These are phyloP conservation scores for Catagonus wagneri DNA, from an alignment of 2,113 vertebrate genomes.

Conservation along the genomic window DNA sequence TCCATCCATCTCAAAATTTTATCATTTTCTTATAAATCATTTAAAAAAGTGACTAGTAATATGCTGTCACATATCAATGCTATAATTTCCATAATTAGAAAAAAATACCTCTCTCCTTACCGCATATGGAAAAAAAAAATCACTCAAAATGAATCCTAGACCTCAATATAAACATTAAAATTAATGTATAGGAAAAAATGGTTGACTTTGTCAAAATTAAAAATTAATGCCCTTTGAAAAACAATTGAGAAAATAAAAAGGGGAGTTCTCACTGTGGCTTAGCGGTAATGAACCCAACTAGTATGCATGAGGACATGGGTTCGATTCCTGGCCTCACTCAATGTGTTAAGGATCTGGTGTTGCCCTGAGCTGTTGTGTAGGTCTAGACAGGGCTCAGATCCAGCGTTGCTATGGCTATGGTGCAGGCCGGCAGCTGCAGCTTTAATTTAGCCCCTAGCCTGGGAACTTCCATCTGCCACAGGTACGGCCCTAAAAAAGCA, in stretches of 20 bases:
- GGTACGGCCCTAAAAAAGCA: too few species aligned
- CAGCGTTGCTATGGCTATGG: too few species aligned
- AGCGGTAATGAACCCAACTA: too few species aligned
- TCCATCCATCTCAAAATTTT: conserved; percentile 23
- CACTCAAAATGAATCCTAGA: not conserved
- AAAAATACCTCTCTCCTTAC: not conserved
- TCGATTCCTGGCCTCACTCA: too few species aligned
- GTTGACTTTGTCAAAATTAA: conserved; percentile 44
- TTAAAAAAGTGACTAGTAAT: not conserved
- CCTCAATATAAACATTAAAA: not conserved
- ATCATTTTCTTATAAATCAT: conserved; percentile 36
- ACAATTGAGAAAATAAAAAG: conserved; percentile 8
- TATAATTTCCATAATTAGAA: conserved; percentile 24
- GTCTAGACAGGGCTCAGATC: too few species aligned
- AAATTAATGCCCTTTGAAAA: conserved; percentile 29
- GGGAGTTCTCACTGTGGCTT: not conserved
- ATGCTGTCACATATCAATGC: not conserved
- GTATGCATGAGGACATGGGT: too few species aligned
- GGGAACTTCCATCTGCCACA: too few species aligned
- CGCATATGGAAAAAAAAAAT: not conserved
- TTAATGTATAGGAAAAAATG: conserved; percentile 36
- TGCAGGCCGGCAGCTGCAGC: too few species aligned
- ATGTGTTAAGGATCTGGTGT: too few species aligned
- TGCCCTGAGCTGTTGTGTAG: too few species aligned
- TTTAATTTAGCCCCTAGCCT: too few species aligned